Percentiles rank a stretch among this genome's conserved stretches.
Conservation (phyloP, 2,113 vertebrate genomes). For the Crotalus tigris region DNA sequence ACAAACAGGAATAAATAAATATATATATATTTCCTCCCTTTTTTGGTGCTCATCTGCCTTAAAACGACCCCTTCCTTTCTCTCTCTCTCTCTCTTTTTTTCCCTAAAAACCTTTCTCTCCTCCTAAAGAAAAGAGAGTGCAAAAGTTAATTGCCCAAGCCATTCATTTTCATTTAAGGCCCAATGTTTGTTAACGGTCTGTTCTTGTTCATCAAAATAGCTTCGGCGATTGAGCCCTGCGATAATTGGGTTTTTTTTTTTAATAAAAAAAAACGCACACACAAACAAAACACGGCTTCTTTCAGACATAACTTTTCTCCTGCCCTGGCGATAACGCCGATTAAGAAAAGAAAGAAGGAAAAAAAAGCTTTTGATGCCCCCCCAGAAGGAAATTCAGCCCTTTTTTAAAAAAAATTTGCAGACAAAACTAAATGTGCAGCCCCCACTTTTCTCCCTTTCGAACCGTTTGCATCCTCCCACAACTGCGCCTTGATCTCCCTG, state of each 20-base stretch:
- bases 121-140: neutral
- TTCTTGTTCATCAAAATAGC: too few relatives aligned
- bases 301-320: too few relatives aligned
- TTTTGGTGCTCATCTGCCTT: neutral
- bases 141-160: neutral
- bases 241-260: neutral
- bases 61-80: neutral
- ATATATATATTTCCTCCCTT: neutral
- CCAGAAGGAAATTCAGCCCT: too few relatives aligned
- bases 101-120: neutral
- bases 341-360: too few relatives aligned
- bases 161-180: neutral
- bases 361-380: too few relatives aligned
- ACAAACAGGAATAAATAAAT: too few relatives aligned
- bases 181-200: neutral
- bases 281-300: too few relatives aligned
- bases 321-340: too few relatives aligned
- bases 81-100: too few relatives aligned
- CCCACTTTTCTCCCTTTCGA: neutral
- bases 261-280: too few relatives aligned
- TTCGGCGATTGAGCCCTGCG: neutral
- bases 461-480: slow-evolving; percentile 2
- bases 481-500: neutral
- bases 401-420: neutral
- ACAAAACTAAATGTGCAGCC: neutral